Evolutionary conservation across 2,113 vertebrate genomes (phyloP).

Genomic region (Xyrauchen texanus): DNA sequence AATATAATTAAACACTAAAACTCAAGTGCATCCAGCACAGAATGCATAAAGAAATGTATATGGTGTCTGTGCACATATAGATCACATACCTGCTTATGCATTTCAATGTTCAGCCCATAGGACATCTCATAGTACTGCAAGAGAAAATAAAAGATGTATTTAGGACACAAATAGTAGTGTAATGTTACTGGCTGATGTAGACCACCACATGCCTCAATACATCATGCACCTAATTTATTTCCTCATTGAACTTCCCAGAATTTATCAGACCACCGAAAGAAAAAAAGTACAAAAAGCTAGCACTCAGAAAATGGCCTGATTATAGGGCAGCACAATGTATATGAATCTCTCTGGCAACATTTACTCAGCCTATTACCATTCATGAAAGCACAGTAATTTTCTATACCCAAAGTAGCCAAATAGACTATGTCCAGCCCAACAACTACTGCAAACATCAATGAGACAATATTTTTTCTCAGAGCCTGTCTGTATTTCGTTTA

Average conservation of each 20-base stretch:
- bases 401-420: no score
- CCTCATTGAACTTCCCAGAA: not conserved
- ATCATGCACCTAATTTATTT: not conserved
- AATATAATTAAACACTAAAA: not conserved
- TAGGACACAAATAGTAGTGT: conserved; percentile 67
- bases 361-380: conserved; percentile 2
- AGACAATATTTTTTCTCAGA: not conserved
- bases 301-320: not conserved
- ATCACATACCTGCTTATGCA: conserved; percentile 65
- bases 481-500: not conserved
- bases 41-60: not conserved
- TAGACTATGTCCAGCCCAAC: no score
- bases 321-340: not conserved
- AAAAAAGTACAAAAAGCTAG: not conserved
- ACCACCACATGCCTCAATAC: not conserved
- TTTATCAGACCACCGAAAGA: not conserved
- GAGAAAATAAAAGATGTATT: conserved; percentile 51
- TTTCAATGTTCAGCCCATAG: conserved; percentile 86
- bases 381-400: not conserved
- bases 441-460: conserved; percentile 5
- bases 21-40: not conserved
- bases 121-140: conserved; percentile 86
- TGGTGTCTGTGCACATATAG: not conserved
- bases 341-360: not conserved
- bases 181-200: not conserved